Conservation (phyloP, 92 coral and sea anemone species). For the Meandrina meandrites region DNA sequence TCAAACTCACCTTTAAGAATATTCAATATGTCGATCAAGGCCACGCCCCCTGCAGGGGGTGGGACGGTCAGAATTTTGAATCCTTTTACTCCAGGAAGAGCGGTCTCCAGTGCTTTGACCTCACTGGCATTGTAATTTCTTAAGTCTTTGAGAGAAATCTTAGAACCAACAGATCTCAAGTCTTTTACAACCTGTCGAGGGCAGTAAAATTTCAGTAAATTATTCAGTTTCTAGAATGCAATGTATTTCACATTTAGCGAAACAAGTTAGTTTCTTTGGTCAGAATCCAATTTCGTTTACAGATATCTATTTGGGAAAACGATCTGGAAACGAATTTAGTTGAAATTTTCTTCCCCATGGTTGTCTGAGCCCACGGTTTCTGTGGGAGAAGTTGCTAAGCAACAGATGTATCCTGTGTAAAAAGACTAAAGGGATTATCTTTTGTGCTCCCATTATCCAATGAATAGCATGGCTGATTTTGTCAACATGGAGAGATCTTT, state of each 20-base stretch:
- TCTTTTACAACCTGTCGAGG: conserved; percentile 57
- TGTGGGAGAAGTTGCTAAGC: too few species aligned
- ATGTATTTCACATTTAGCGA: background rate
- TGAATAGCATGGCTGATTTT: too few species aligned
- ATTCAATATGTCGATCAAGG: conserved; percentile 67
- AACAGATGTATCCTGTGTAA: too few species aligned
- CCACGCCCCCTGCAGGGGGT: conserved; percentile 90
- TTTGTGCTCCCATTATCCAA: too few species aligned
- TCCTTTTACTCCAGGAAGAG: conserved; percentile 64
- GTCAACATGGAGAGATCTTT: too few species aligned
- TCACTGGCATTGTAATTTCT: conserved; percentile 61
- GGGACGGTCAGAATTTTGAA: conserved; percentile 72
- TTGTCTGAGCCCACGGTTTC: too few species aligned
- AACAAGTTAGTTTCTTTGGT: too few species aligned
- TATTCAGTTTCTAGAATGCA: background rate
- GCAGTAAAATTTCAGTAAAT: background rate
- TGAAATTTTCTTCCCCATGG: too few species aligned
- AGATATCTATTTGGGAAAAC: background rate
- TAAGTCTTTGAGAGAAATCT: conserved; percentile 59
- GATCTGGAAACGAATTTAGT: background rate
- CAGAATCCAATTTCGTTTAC: too few species aligned
- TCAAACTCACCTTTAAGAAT: conserved; percentile 71
- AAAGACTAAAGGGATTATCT: too few species aligned
- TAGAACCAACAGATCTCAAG: conserved; percentile 67
- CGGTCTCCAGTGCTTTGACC: conserved; percentile 57